These are phyloP conservation scores for Lepidochrysops patricia DNA, from an alignment of 2,888 invertebrate species.

Conservation along the genomic window DNA sequence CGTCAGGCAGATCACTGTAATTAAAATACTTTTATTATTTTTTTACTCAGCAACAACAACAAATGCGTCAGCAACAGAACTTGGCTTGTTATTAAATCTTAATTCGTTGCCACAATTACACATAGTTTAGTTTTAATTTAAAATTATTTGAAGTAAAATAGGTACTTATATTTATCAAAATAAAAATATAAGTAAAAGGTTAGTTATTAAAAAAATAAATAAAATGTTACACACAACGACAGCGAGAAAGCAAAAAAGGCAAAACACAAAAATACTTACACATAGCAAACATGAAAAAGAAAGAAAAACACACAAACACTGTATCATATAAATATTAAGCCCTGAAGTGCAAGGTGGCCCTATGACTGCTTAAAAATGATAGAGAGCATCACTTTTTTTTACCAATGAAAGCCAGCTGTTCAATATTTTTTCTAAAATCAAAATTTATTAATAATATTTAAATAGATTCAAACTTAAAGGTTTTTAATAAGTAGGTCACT, in stretches of 20 bases:
- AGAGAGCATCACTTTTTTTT: too few relatives aligned
- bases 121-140: too few relatives aligned
- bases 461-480: too few relatives aligned
- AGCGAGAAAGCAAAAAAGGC: slow-evolving; percentile 6
- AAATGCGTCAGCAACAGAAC: neutral
- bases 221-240: neutral
- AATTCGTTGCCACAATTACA: neutral
- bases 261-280: slow-evolving; percentile 13
- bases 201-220: neutral
- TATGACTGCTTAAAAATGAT: neutral
- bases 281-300: neutral
- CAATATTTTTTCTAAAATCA: too few relatives aligned
- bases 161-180: too few relatives aligned
- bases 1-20: slow-evolving; percentile 77
- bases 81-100: neutral
- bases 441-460: too few relatives aligned
- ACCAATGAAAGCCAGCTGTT: too few relatives aligned
- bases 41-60: neutral
- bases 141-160: too few relatives aligned
- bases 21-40: slow-evolving; percentile 20
- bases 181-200: neutral
- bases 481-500: too few relatives aligned
- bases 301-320: slow-evolving; percentile 8
- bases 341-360: neutral
- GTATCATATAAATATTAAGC: neutral